Conservation (phyloP, 2,113 vertebrate species). For the Anarhynchus alexandrinus region DNA sequence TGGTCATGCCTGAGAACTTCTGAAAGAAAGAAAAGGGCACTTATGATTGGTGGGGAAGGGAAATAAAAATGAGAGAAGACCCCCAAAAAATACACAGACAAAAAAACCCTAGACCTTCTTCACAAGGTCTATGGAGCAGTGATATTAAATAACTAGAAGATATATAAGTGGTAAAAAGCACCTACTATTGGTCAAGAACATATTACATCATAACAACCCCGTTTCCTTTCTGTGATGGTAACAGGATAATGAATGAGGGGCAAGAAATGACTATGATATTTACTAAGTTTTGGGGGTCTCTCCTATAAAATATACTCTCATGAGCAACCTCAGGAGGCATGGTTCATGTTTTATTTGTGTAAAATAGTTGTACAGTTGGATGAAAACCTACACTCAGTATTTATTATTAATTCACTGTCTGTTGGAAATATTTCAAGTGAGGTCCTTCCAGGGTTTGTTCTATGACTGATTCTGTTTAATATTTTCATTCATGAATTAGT, state of each 20-base stretch:
- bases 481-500: not conserved
- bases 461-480: not conserved
- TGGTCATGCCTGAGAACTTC: not conserved
- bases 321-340: not conserved
- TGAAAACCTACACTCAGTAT: not conserved
- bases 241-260: not conserved
- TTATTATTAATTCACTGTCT: not conserved
- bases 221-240: not conserved
- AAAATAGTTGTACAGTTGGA: not conserved
- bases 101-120: not conserved
- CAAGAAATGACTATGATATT: not conserved
- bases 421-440: conserved; percentile 3
- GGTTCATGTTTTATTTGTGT: not conserved
- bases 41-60: not conserved
- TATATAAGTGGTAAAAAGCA: not conserved
- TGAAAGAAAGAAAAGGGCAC: not conserved
- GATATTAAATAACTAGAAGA: not conserved
- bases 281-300: not conserved
- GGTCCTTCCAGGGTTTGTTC: not conserved
- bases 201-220: not conserved
- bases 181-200: not conserved
- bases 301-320: not conserved
- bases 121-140: not conserved
- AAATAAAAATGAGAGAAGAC: not conserved
- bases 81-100: not conserved